Evolutionary conservation across 2,888 invertebrate species (phyloP).

Genomic region (Microplitis deprimator): DNA sequence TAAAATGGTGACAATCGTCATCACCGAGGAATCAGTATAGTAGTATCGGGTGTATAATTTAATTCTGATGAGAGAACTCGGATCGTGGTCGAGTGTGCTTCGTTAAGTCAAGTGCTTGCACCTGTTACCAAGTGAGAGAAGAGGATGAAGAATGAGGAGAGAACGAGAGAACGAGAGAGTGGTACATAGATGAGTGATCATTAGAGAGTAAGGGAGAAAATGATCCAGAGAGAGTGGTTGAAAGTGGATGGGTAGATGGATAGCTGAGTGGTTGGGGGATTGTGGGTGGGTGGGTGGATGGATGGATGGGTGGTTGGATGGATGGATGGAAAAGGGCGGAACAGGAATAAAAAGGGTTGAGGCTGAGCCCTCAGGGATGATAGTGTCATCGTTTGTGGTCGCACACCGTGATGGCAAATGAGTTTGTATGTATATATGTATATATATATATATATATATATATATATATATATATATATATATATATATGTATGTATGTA

Average conservation of each 20-base stretch:
- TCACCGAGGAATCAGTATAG: background rate
- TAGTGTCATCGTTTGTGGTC: constrained; percentile 37
- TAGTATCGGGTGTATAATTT: constrained; percentile 11
- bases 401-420: constrained; percentile 24
- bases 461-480: background rate
- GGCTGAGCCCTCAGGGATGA: constrained; percentile 11
- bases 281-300: background rate
- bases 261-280: background rate
- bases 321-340: constrained; percentile 2
- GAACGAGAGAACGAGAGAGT: background rate
- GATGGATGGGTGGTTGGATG: background rate
- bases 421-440: background rate
- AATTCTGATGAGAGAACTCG: constrained; percentile 1
- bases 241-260: background rate
- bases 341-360: constrained; percentile 9
- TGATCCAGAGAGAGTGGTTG: background rate
- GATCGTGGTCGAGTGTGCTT: constrained; percentile 21
- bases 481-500: background rate
- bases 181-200: background rate
- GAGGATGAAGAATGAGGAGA: background rate
- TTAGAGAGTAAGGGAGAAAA: constrained; percentile 2
- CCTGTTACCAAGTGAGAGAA: constrained; percentile 26
- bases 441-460: background rate
- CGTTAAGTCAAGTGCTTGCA: constrained; percentile 30
- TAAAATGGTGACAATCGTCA: background rate